A percentile compares a stretch with the other conserved stretches of the same genome.
Evolutionary conservation across 2,797 vertebrate genomes (phyloP).

Genomic region (Pampus argenteus): DNA sequence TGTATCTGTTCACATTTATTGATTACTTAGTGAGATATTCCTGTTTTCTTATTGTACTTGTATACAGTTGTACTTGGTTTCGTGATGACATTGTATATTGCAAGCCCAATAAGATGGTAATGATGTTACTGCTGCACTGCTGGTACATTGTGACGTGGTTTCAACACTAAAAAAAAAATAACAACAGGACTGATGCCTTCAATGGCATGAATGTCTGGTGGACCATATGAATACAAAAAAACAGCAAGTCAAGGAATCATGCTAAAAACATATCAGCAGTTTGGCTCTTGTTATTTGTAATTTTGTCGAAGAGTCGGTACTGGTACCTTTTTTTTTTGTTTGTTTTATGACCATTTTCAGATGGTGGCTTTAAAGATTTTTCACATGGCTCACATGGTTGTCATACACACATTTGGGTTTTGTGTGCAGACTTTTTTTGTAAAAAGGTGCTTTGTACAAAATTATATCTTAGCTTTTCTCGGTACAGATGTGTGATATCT

Average conservation of each 20-base stretch:
- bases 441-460: slow-evolving; percentile 97
- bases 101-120: slow-evolving; percentile 89
- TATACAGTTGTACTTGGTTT: slow-evolving; percentile 86
- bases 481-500: slow-evolving; percentile 98
- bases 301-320: slow-evolving; percentile 95
- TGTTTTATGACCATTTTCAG: slow-evolving; percentile 89
- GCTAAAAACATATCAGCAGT: slow-evolving; percentile 93
- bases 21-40: slow-evolving; percentile 89
- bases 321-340: slow-evolving; percentile 93
- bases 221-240: slow-evolving; percentile 62
- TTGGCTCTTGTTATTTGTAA: slow-evolving; percentile 89
- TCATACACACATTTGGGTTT: slow-evolving; percentile 94
- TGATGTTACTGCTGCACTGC: slow-evolving; percentile 94
- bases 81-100: slow-evolving; percentile 92
- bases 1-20: slow-evolving; percentile 92
- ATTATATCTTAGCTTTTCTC: slow-evolving; percentile 96
- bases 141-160: slow-evolving; percentile 87
- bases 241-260: slow-evolving; percentile 85
- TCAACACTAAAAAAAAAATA: slow-evolving; percentile 85
- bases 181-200: slow-evolving; percentile 81
- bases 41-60: slow-evolving; percentile 90
- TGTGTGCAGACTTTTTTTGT: slow-evolving; percentile 93
- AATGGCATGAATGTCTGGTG: slow-evolving; percentile 77
- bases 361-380: slow-evolving; percentile 98
- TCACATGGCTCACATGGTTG: slow-evolving; percentile 94